A percentile compares a stretch with the other conserved stretches of the same genome.
These are phyloP conservation scores for Orchestes rusci DNA, from an alignment of 2,888 invertebrate genomes.

Conservation along the genomic window DNA sequence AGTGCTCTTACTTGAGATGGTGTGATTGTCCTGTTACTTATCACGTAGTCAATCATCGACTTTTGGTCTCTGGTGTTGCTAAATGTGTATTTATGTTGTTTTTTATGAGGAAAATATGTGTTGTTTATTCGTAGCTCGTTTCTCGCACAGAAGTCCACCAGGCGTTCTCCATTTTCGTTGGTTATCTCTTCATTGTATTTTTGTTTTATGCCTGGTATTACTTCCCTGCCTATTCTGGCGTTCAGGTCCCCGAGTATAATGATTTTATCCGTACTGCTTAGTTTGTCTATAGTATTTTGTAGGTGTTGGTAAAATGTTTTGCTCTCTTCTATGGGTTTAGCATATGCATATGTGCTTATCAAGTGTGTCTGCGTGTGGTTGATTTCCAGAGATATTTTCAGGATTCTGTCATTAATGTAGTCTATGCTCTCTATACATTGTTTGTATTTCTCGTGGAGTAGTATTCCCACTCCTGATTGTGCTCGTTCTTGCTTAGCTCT, in stretches of 20 bases:
- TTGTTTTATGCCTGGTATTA: no score
- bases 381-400: background rate
- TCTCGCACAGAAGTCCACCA: no score
- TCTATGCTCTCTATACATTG: background rate
- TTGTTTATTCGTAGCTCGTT: no score
- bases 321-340: constrained; percentile 2
- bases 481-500: no score
- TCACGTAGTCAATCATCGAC: no score
- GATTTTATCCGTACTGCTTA: constrained; percentile 1
- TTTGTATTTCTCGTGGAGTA: no score
- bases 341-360: constrained; percentile 1
- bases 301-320: constrained; percentile 5
- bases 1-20: constrained; percentile 7
- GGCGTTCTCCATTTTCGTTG: no score
- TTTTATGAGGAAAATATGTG: constrained; percentile 1
- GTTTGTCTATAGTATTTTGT: constrained; percentile 5
- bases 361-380: background rate
- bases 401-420: background rate
- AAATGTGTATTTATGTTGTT: constrained; percentile 7
- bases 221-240: constrained; percentile 1
- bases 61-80: constrained; percentile 6
- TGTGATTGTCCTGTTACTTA: constrained; percentile 4
- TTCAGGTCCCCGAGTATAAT: constrained; percentile 9
- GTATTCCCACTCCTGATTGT: no score
- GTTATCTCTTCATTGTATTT: no score